phyloP scores from a whole-genome alignment of 2,113 vertebrate species.

The Percopsis transmontana region DNA sequence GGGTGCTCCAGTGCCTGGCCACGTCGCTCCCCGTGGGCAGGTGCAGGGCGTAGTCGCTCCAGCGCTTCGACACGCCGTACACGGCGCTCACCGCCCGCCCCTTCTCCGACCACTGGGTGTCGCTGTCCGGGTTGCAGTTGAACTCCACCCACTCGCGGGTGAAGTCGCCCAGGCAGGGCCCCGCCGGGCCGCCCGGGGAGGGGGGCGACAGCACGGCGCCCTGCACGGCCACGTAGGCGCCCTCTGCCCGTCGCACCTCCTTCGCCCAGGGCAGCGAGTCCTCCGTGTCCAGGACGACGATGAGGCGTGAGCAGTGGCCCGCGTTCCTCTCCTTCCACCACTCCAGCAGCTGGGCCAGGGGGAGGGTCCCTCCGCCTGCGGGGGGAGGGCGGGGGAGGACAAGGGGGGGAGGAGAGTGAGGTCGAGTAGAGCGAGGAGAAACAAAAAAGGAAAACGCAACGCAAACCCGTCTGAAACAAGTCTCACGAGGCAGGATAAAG shows the following conservation, averaged over 20 bases:
- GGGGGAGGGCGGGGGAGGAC: not conserved
- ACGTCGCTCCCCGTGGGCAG: slow-evolving; percentile 92
- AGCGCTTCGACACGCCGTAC: slow-evolving; percentile 90
- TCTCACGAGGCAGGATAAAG: no score
- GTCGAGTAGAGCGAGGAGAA: no score
- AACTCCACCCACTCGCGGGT: slow-evolving; percentile 96
- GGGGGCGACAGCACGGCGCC: slow-evolving; percentile 80
- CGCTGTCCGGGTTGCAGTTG: slow-evolving; percentile 87
- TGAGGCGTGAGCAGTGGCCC: slow-evolving; percentile 89
- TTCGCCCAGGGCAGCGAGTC: slow-evolving; percentile 92
- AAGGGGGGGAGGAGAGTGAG: not conserved
- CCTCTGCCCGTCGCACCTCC: slow-evolving; percentile 85
- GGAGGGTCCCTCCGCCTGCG: slow-evolving; percentile 88
- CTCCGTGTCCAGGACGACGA: slow-evolving; percentile 91
- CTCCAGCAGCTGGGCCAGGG: slow-evolving; percentile 87
- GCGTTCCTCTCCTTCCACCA: slow-evolving; percentile 94
- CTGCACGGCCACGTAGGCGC: slow-evolving; percentile 90
- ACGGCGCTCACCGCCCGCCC: slow-evolving; percentile 77
- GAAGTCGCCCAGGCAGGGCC: slow-evolving; percentile 88
- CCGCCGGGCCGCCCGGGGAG: slow-evolving; percentile 37
- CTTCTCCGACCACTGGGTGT: slow-evolving; percentile 86
- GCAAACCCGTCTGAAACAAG: no score
- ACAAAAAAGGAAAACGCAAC: not conserved
- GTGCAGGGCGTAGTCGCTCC: slow-evolving; percentile 96
- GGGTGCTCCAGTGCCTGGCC: slow-evolving; percentile 95